phyloP scores from a whole-genome alignment of 2,797 vertebrate genomes.

The Tapirus indicus region DNA sequence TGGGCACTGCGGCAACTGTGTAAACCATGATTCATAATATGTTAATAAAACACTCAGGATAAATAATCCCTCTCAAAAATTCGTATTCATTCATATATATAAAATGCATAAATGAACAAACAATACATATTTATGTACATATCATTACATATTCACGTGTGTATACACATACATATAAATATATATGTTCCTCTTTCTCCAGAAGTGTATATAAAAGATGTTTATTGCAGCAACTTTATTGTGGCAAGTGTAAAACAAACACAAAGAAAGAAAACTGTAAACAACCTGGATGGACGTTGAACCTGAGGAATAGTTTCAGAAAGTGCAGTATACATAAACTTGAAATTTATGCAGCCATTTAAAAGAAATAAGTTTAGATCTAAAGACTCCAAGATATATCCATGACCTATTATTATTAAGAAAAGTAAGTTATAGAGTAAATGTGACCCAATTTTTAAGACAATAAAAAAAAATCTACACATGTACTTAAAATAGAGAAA shows the following conservation, averaged over 20 bases:
- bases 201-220: not conserved
- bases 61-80: conserved; percentile 43
- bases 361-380: conserved; percentile 50
- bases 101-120: not conserved
- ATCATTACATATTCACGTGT: no score
- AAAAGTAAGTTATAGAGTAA: not conserved
- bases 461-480: not conserved
- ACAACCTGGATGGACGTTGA: not conserved
- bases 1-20: not conserved
- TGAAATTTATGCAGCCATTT: not conserved
- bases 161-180: not conserved
- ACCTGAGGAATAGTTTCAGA: not conserved
- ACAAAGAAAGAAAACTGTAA: not conserved
- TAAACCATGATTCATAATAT: not conserved
- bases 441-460: not conserved
- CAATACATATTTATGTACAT: not conserved
- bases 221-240: not conserved
- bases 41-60: not conserved
- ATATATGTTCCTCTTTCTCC: not conserved
- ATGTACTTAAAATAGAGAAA: not conserved
- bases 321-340: not conserved
- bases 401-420: not conserved
- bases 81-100: not conserved
- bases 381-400: not conserved
- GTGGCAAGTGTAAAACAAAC: not conserved